Evolutionary conservation across 2,113 vertebrate species (phyloP), one percentile per base, ranked within the genome.

Genomic region (Sylvia atricapilla): DNA sequence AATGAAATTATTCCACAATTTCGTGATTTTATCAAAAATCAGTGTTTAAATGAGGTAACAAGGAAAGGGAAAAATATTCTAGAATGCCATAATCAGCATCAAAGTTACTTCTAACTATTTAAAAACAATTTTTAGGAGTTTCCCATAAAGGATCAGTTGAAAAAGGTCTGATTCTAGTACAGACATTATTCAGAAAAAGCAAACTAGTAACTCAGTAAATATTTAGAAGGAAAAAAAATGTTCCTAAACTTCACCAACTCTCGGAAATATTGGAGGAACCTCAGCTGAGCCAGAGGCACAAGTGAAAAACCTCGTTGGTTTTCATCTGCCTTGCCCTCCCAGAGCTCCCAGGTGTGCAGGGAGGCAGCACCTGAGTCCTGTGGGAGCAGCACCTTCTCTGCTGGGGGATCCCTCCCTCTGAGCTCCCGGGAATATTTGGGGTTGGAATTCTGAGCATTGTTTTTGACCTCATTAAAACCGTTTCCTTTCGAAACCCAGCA

Each of bases 401-500:
- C 24, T 5, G 67, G 75, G 73, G 49, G 28, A 18, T 28, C 37
- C 69, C 72, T 67, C 66, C 70, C 74, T 75, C 60, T 14, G 6
- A 53, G 43, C 6, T 19, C 84, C 58, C 17, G 24, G 64, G 4
- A 63, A 22, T 75, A 46, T 33, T 72, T 47, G 74, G 62, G 60
- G 3, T 37, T 75, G 72, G 43, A 27, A 23, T 63, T 52, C 67
- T n/a, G 39, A 85, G 33, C 1, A 1, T 84, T 63, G 53, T 75
- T 93, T 91, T 84, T 58, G 35, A 84, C 78, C 77, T 87, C 69
- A 63, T 84, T 94, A 75, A 82, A 93, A 87, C 23, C 6, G 27
- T 78, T 90, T 91, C 88, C 88, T 93, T 87, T 55, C 4, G 10
- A 91, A 96, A 81, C 55, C n/a, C 84, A 43, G 78, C 64, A 87